phyloP scores from a whole-genome alignment of 2,888 invertebrate genomes.

The Cerceris rybyensis region DNA sequence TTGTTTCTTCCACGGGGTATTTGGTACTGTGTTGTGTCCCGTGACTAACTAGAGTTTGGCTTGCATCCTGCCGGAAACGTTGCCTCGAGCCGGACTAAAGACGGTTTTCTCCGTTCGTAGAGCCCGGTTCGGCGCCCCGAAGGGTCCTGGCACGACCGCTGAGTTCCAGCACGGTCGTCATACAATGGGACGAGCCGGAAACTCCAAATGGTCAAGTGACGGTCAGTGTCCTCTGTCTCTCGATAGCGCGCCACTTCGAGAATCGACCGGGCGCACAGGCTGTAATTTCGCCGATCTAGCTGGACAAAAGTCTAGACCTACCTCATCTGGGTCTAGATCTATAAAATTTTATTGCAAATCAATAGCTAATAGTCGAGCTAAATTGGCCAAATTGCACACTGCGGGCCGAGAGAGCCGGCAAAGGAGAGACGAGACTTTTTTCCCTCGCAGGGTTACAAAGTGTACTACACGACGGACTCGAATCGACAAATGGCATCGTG shows the following conservation, averaged over 20 bases:
- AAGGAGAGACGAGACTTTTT: slow-evolving; percentile 2
- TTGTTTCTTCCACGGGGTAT: slow-evolving; percentile 20
- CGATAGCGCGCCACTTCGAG: too few species aligned
- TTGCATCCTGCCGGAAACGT: slow-evolving; percentile 5
- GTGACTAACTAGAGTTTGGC: slow-evolving; percentile 53
- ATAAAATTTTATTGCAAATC: too few species aligned
- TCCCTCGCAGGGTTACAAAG: slow-evolving; percentile 93
- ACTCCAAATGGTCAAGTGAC: slow-evolving; percentile 98
- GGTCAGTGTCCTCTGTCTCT: slow-evolving; percentile 85
- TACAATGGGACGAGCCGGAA: slow-evolving; percentile 99
- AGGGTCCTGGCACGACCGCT: slow-evolving; percentile 97
- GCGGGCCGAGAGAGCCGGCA: too few species aligned
- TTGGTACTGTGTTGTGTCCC: slow-evolving; percentile 42
- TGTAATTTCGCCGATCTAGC: too few species aligned
- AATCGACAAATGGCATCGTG: slow-evolving; percentile 93
- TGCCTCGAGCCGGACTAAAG: slow-evolving; percentile 12
- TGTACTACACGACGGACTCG: slow-evolving; percentile 96
- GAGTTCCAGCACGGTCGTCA: slow-evolving; percentile 97
- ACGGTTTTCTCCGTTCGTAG: slow-evolving; percentile 83
- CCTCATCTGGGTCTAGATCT: too few species aligned
- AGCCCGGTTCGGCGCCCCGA: slow-evolving; percentile 97
- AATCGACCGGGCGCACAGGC: too few species aligned
- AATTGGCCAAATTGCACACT: too few species aligned
- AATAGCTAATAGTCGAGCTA: too few species aligned
- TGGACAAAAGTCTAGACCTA: too few species aligned